These are phyloP conservation scores for Tetragonula carbonaria DNA, from an alignment of 2,888 invertebrate genomes.

Conservation along the genomic window DNA sequence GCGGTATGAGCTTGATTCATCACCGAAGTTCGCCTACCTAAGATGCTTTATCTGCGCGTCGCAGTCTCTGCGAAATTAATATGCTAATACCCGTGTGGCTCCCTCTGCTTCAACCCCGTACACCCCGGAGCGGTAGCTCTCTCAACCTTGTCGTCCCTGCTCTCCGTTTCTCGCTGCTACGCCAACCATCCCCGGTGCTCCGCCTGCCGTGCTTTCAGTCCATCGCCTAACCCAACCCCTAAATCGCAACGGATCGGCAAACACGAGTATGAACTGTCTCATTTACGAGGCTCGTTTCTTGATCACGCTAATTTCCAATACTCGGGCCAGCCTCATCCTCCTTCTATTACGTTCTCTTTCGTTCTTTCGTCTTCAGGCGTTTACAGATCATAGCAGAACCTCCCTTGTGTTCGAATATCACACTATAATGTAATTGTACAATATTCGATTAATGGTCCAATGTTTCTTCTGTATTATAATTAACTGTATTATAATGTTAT, in stretches of 20 bases:
- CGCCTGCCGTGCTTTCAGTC: conserved; percentile 8
- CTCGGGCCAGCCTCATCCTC: no score
- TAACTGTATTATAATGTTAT: no score
- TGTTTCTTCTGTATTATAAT: no score
- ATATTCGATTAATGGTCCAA: no score
- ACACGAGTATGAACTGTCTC: conserved; percentile 17
- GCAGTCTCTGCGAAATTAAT: conserved; percentile 83
- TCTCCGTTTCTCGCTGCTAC: background rate
- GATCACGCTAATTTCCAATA: background rate
- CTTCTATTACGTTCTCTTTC: background rate
- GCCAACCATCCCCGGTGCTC: background rate
- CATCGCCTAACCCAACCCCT: conserved; percentile 24
- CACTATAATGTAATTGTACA: no score
- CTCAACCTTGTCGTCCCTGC: conserved; percentile 46
- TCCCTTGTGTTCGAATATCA: no score
- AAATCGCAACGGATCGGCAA: conserved; percentile 29
- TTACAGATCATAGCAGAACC: no score
- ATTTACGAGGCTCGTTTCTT: conserved; percentile 7
- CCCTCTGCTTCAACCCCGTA: conserved; percentile 64
- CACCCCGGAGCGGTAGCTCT: conserved; percentile 57
- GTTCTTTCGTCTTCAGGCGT: background rate
- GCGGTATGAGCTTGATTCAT: conserved; percentile 83
- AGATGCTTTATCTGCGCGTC: conserved; percentile 83
- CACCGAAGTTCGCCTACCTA: conserved; percentile 82
- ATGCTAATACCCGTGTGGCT: conserved; percentile 80